Evolutionary conservation across 2,113 vertebrate genomes (phyloP).

Genomic region (Hemiscyllium ocellatum): DNA sequence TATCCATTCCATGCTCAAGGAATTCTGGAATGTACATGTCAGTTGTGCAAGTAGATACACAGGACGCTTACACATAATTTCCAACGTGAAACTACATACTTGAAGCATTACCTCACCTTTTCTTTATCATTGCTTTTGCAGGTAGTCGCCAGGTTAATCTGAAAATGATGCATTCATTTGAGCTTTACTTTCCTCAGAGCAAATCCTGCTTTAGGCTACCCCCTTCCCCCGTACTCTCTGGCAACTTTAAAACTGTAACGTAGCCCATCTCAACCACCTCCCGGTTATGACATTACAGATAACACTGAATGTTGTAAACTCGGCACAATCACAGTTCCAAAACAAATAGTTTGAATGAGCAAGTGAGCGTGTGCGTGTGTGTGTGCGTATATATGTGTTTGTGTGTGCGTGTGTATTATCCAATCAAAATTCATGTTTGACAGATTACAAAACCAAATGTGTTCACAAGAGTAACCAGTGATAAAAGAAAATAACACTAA

Average conservation of each 20-base stretch:
- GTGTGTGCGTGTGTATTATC: too few relatives aligned
- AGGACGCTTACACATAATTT: conserved; percentile 18
- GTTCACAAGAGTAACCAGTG: neutral
- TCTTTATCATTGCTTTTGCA: conserved; percentile 18
- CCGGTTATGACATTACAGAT: neutral
- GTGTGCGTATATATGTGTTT: too few relatives aligned
- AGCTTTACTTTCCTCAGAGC: neutral
- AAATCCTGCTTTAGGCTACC: conserved; percentile 24
- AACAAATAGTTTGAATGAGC: too few relatives aligned
- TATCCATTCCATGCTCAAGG: conserved; percentile 31
- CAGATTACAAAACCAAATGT: neutral
- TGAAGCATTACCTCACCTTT: conserved; percentile 28
- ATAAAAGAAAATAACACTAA: neutral
- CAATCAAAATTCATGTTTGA: neutral
- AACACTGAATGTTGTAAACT: neutral
- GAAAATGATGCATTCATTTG: conserved; percentile 15
- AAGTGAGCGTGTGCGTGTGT: too few relatives aligned
- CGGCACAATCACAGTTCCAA: neutral
- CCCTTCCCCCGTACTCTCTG: neutral
- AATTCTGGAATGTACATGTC: conserved; percentile 35
- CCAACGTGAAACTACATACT: conserved; percentile 31
- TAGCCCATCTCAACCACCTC: neutral
- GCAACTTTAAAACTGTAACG: neutral
- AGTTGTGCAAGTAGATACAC: conserved; percentile 11
- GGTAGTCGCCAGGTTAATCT: conserved; percentile 32